A percentile compares a stretch with the other conserved stretches of the same genome.
phyloP scores from a whole-genome alignment of 2,888 invertebrate species.

The Latheticus oryzae region DNA sequence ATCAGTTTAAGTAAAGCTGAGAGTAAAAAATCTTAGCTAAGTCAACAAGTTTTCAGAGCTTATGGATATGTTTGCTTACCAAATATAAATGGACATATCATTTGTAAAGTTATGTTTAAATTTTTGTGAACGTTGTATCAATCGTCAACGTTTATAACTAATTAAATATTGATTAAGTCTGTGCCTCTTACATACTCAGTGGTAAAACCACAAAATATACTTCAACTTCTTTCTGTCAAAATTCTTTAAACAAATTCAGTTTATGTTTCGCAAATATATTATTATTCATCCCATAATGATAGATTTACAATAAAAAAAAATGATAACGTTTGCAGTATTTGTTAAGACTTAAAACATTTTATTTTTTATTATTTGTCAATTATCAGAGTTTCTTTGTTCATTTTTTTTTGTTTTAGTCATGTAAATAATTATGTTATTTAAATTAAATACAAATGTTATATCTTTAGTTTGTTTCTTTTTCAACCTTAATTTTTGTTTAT shows the following conservation, averaged over 20 bases:
- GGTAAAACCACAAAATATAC: slow-evolving; percentile 5
- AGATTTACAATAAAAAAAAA: background rate
- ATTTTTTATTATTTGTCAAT: slow-evolving; percentile 13
- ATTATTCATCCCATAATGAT: slow-evolving; percentile 11
- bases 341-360: slow-evolving; percentile 20
- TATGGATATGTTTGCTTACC: slow-evolving; percentile 9
- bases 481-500: slow-evolving; percentile 8
- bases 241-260: slow-evolving; percentile 23
- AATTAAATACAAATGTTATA: slow-evolving; percentile 43
- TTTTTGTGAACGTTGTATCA: slow-evolving; percentile 25
- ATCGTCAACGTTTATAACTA: slow-evolving; percentile 24
- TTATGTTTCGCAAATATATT: slow-evolving; percentile 32
- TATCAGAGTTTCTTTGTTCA: slow-evolving; percentile 13
- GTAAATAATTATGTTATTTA: slow-evolving; percentile 42
- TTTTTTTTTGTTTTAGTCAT: slow-evolving; percentile 35
- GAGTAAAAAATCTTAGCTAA: slow-evolving; percentile 47
- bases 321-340: slow-evolving; percentile 40
- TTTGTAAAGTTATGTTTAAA: slow-evolving; percentile 24
- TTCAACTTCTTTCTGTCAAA: no score
- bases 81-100: slow-evolving; percentile 37
- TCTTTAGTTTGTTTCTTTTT: slow-evolving; percentile 30
- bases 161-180: slow-evolving; percentile 29
- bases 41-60: slow-evolving; percentile 37
- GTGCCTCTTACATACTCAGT: slow-evolving; percentile 37
- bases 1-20: slow-evolving; percentile 75